Conservation (phyloP, 2,888 invertebrate genomes). For the Cinara cedri region DNA sequence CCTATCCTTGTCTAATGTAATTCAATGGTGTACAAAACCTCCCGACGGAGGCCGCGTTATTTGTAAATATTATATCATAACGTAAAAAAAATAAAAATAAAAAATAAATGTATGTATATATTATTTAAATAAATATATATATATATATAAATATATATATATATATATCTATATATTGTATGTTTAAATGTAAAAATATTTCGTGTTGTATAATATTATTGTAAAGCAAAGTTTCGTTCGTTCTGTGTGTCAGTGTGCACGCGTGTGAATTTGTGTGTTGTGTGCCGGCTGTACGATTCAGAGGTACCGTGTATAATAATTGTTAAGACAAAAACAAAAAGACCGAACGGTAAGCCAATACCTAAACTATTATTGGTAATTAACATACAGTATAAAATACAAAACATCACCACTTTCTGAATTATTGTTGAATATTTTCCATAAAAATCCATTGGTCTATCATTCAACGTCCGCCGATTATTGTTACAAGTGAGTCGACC, state of each 20-base stretch:
- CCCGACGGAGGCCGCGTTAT: conserved; percentile 55
- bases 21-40: conserved; percentile 56
- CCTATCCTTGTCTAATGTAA: conserved; percentile 54
- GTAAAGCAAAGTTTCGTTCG: conserved; percentile 23
- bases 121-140: neutral
- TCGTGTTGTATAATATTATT: conserved; percentile 43
- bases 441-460: conserved; percentile 17
- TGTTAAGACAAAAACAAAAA: conserved; percentile 1
- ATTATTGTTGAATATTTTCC: neutral
- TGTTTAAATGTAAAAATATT: conserved; percentile 24
- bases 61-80: conserved; percentile 53
- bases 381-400: neutral
- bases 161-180: conserved; percentile 20
- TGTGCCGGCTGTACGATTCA: conserved; percentile 37
- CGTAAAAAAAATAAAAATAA: conserved; percentile 1
- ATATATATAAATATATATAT: neutral
- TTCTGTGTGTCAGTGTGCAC: conserved; percentile 12
- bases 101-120: conserved; percentile 23
- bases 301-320: conserved; percentile 18
- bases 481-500: conserved; percentile 40
- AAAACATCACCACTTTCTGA: neutral
- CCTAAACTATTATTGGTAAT: too few species aligned
- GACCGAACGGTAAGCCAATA: neutral
- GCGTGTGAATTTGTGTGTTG: neutral
- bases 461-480: conserved; percentile 33